These are phyloP conservation scores for Ochotona curzoniae DNA, from an alignment of 2,113 vertebrate species.

Conservation along the genomic window DNA sequence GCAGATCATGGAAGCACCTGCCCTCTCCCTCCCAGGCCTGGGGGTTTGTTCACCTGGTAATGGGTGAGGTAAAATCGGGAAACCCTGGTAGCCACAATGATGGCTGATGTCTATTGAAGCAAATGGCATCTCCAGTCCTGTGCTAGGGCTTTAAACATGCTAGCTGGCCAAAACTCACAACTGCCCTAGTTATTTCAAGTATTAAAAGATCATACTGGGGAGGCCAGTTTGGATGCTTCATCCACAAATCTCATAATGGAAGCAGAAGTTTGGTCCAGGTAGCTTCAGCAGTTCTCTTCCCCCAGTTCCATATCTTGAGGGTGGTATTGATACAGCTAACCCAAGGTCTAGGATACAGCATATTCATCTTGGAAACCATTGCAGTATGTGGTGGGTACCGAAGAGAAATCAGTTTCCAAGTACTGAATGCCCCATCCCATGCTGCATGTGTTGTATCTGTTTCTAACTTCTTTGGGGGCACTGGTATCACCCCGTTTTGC, in stretches of 20 bases:
- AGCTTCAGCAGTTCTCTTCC: no score
- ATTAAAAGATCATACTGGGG: neutral
- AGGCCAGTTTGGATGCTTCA: neutral
- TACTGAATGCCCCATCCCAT: neutral
- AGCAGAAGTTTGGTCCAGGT: neutral
- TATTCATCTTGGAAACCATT: neutral
- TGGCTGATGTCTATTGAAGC: neutral
- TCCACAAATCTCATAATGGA: neutral
- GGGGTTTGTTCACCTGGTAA: neutral
- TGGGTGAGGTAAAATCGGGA: neutral
- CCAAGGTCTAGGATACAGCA: neutral
- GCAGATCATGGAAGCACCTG: accelerated
- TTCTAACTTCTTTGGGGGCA: neutral
- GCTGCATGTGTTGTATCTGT: neutral
- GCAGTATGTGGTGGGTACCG: neutral
- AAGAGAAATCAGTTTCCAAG: neutral
- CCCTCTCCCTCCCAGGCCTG: neutral
- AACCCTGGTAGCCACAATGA: neutral
- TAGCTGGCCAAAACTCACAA: neutral
- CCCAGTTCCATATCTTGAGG: neutral
- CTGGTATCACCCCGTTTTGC: neutral
- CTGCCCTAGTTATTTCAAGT: neutral
- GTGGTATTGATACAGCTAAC: neutral
- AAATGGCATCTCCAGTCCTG: neutral
- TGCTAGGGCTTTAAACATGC: neutral